Evolutionary conservation across 2,113 vertebrate species (phyloP), one percentile per base, ranked within the genome.

Genomic region (Hippocampus guttulatus): DNA sequence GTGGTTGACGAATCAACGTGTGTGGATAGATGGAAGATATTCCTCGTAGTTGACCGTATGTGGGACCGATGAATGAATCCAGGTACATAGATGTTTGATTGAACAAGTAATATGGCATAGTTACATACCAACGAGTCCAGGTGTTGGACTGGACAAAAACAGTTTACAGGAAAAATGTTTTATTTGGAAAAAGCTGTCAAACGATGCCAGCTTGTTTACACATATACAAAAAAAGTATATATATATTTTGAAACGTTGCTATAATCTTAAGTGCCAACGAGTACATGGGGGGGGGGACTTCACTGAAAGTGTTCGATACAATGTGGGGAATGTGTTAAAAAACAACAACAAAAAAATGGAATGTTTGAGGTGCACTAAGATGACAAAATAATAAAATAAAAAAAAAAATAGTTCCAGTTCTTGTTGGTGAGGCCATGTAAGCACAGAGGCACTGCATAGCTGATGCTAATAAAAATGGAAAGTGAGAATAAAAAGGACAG

Each of bases 291-390:
- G 23, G 18, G 0, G 5, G 5, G 5, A 6, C 33, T 38, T 38
- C 9, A 66, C 75, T 43, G 81, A 90, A 91, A 83, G 81, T 84
- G 74, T 41, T 43, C 65, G 57, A 67, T 68, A 11, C 2, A 18
- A 33, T 16, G 21, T n/a, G 21, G 6, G 40, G 77, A 73, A 84
- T 80, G 76, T 71, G 61, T 81, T 79, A 75, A 25, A 2, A 20
- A 5, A 67, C 25, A 73, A n/a, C 74, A 33, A 2, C 16, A 33
- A 16, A 54, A 54, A 2, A 33, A 67, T 79, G 89, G 90, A 92
- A 91, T 88, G 88, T 85, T 66, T 83, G 18, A 69, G 79, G 82
- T 87, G 77, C 65, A 63, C 70, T 54, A 49, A 16, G 63, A 81
- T 51, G 27, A 73, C 73, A 23, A 67, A 68, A 58, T n/a, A n/a